A percentile compares a stretch with the other conserved stretches of the same genome.
These are phyloP conservation scores for Agonum fuliginosum DNA, from an alignment of 2,888 invertebrate species.

Conservation along the genomic window DNA sequence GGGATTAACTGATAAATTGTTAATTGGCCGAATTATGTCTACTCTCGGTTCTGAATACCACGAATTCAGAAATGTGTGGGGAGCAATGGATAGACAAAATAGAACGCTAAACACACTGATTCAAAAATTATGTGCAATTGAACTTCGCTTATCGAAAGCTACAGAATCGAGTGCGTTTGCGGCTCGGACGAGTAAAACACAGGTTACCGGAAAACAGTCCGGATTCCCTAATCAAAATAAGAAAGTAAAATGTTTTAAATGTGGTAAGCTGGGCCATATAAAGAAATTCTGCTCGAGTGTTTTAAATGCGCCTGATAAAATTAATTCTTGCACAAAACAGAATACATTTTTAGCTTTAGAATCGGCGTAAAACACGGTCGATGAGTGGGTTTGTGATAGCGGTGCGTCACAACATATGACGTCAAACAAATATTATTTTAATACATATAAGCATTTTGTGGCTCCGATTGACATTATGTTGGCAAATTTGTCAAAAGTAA, in stretches of 20 bases:
- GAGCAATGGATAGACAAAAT: not conserved
- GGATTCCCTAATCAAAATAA: not conserved
- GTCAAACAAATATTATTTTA: slow-evolving; percentile 1
- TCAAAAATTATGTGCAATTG: not conserved
- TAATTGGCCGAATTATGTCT: slow-evolving; percentile 57
- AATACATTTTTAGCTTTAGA: not conserved
- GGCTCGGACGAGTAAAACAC: not conserved
- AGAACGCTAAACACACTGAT: not conserved
- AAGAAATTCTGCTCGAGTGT: not conserved
- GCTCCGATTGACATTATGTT: slow-evolving; percentile 20
- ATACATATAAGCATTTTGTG: slow-evolving; percentile 34
- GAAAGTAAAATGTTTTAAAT: slow-evolving; percentile 8
- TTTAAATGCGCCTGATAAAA: not conserved
- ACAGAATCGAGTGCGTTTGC: not conserved
- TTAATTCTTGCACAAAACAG: not conserved
- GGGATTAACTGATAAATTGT: slow-evolving; percentile 42
- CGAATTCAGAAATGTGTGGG: slow-evolving; percentile 37
- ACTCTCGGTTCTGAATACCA: slow-evolving; percentile 9
- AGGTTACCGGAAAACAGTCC: not conserved
- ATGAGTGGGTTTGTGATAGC: slow-evolving; percentile 44
- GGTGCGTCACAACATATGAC: slow-evolving; percentile 52
- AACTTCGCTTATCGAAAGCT: not conserved
- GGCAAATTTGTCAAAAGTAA: slow-evolving; percentile 32
- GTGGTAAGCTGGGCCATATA: slow-evolving; percentile 5
- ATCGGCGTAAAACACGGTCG: not conserved